Percentiles rank a stretch among this genome's conserved stretches.
Conservation (phyloP, 2,113 vertebrate species). For the Xenopus borealis region DNA sequence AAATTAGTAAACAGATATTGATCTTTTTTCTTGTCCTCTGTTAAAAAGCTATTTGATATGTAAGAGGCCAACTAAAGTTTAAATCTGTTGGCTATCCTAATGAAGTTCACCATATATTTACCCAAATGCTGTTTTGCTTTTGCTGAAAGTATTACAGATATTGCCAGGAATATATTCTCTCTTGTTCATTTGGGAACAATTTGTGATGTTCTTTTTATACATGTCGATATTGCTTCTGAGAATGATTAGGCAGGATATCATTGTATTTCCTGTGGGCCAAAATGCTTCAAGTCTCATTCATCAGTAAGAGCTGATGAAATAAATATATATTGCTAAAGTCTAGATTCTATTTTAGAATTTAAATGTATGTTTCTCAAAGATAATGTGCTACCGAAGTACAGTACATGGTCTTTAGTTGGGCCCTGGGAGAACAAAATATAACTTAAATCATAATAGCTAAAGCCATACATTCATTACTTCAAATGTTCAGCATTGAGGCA, state of each 20-base stretch:
- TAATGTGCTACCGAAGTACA: slow-evolving; percentile 6
- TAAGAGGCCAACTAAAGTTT: too few relatives aligned
- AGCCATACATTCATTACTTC: slow-evolving; percentile 12
- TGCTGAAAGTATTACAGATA: background rate
- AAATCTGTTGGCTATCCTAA: too few relatives aligned
- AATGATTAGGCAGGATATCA: slow-evolving; percentile 23
- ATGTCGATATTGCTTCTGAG: slow-evolving; percentile 32
- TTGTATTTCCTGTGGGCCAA: slow-evolving; percentile 17
- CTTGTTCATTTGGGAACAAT: slow-evolving; percentile 24
- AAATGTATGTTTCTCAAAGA: background rate
- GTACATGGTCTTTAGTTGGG: slow-evolving; percentile 8
- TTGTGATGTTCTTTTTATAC: slow-evolving; percentile 36
- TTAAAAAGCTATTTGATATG: too few relatives aligned
- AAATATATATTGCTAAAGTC: slow-evolving; percentile 10
- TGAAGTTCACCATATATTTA: too few relatives aligned
- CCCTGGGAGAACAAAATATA: slow-evolving; percentile 13
- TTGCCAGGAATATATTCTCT: slow-evolving; percentile 16
- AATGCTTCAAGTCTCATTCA: slow-evolving; percentile 5
- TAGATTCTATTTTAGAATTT: slow-evolving; percentile 4
- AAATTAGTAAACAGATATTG: too few relatives aligned
- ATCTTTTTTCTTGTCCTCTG: too few relatives aligned
- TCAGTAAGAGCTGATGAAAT: slow-evolving; percentile 21
- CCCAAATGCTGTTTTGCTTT: too few relatives aligned
- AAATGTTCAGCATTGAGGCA: slow-evolving; percentile 6
- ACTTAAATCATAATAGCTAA: background rate